Base-by-base conservation (phyloP, 2,888 invertebrate genomes). In the Ommatoiulus sabulosus region DNA sequence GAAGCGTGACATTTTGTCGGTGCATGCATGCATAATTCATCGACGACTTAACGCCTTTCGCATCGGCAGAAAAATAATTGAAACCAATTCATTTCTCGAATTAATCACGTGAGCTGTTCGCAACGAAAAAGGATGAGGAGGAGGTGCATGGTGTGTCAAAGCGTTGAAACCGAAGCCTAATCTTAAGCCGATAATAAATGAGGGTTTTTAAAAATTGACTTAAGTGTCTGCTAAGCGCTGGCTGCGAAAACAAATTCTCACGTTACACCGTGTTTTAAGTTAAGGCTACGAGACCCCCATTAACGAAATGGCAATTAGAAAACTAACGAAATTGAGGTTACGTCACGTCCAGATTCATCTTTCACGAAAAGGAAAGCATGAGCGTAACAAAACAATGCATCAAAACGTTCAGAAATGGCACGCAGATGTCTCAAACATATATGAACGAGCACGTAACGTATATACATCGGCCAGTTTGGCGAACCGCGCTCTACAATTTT, bases 171-270 rank as follows among this genome's bases (percentile, higher is more conserved):
- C 35, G 4, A 43, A 80, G 80, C 80, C 80, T 80, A 80, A 43
- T 80, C 80, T 80, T 80, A 43, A 80, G 80, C 80, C 80, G 35
- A 80, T 35, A 80, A 80, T 80, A 80, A 80, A 80, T 80, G 80
- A 43, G 35, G 3, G 3, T 80, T 80, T 80, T 80, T 72, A 80
- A 80, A 43, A 43, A 43, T 43, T 80, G 35, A 80, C 80, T 35
- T 43, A 43, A 80, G 80, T 43, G 80, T 8, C 35, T 80, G 80
- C 80, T 35, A 63, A 15, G 80, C 15, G 35, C 20, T 17, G 12
- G 48, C 48, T 24, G 20, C 24, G 7, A 1, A 72, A 72, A 72
- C 24, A 12, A 12, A 72, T 72, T 6, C 72, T 72, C 72, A 12
- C 72, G 72, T 72, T 72, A 80, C 80, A 80, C 80, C 7, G n/a